phyloP scores from a whole-genome alignment of 1,140 invertebrate genomes.

The Drosophila pallidifrons region DNA sequence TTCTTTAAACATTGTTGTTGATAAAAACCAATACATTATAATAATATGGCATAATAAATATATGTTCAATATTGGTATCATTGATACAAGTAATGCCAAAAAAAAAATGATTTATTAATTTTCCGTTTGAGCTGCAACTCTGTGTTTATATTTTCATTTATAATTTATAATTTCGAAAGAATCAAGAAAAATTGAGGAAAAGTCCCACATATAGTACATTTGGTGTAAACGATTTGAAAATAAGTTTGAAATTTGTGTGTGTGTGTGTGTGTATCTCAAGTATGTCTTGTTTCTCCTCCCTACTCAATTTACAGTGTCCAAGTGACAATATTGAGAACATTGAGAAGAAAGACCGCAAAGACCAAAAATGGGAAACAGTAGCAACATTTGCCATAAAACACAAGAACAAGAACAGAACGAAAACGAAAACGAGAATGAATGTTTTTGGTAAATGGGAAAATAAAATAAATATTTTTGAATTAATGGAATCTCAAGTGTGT shows the following conservation, averaged over 20 bases:
- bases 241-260: slow-evolving; percentile 1
- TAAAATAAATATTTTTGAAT: slow-evolving; percentile 77
- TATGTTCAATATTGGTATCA: too few relatives aligned
- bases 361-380: slow-evolving; percentile 49
- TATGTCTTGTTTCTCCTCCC: slow-evolving; percentile 21
- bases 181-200: neutral
- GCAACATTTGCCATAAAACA: slow-evolving; percentile 63
- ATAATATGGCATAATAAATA: too few relatives aligned
- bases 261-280: slow-evolving; percentile 23
- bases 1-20: too few relatives aligned
- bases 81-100: too few relatives aligned
- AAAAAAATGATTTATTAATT: too few relatives aligned
- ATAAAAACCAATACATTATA: too few relatives aligned
- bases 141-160: neutral
- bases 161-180: neutral
- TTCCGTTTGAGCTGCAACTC: too few relatives aligned
- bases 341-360: slow-evolving; percentile 19
- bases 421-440: slow-evolving; percentile 19
- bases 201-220: neutral
- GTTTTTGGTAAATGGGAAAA: slow-evolving; percentile 46
- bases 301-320: slow-evolving; percentile 45
- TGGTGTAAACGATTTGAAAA: neutral
- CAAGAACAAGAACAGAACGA: slow-evolving; percentile 33
- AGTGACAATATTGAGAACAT: slow-evolving; percentile 54
- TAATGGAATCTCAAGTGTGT: slow-evolving; percentile 83